These are phyloP conservation scores for Emydocephalus ijimae DNA, from an alignment of 2,113 vertebrate genomes.

Conservation along the genomic window DNA sequence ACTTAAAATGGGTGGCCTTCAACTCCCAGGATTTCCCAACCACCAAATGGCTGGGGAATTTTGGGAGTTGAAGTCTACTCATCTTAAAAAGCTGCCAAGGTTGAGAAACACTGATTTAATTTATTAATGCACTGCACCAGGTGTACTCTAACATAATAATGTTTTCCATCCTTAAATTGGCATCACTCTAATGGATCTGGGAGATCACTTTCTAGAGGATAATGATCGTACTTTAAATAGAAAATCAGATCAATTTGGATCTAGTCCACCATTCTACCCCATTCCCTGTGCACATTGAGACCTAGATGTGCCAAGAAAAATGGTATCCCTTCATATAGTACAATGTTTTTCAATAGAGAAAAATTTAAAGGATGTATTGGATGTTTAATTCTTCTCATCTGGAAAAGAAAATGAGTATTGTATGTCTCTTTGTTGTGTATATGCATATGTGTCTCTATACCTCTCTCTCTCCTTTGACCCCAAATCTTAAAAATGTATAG, in stretches of 20 bases:
- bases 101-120: too few species aligned
- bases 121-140: too few species aligned
- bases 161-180: too few species aligned
- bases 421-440: not conserved
- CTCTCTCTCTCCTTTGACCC: not conserved
- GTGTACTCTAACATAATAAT: too few species aligned
- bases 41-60: too few species aligned
- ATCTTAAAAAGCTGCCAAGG: too few species aligned
- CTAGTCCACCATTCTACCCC: slow-evolving; percentile 4
- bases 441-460: not conserved
- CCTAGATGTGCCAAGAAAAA: not conserved
- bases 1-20: not conserved
- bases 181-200: too few species aligned
- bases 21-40: too few species aligned
- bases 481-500: not conserved
- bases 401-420: not conserved
- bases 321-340: slow-evolving; percentile 4
- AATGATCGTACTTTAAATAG: too few species aligned
- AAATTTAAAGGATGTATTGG: not conserved
- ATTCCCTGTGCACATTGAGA: not conserved
- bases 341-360: slow-evolving; percentile 30
- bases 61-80: too few species aligned
- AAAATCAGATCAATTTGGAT: not conserved
- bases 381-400: slow-evolving; percentile 27
- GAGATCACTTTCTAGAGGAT: too few species aligned